phyloP scores from a whole-genome alignment of 2,888 invertebrate genomes.

The Melikaiella ostensackeni region DNA sequence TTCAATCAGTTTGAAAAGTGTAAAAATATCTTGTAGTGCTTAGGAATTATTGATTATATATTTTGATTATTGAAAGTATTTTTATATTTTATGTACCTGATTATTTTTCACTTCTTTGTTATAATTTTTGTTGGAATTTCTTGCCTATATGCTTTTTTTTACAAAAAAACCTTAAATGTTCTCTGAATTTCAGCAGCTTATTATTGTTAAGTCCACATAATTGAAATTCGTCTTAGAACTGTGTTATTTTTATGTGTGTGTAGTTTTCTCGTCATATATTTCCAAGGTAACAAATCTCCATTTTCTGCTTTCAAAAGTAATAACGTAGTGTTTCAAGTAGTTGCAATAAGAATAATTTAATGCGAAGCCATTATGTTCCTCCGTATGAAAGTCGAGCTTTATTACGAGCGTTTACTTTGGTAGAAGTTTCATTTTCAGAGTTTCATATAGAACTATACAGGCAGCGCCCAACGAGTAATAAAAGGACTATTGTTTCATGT shows the following conservation, averaged over 20 bases:
- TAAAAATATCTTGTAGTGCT: no score
- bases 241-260: neutral
- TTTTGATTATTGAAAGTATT: no score
- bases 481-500: slow-evolving; percentile 14
- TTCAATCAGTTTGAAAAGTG: no score
- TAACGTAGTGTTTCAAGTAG: slow-evolving; percentile 36
- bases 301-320: slow-evolving; percentile 28
- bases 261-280: slow-evolving; percentile 22
- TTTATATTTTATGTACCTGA: no score
- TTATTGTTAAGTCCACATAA: neutral
- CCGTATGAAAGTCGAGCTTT: slow-evolving; percentile 34
- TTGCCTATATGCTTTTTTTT: no score
- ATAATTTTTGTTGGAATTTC: no score
- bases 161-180: no score
- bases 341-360: slow-evolving; percentile 37
- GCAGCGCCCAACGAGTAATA: slow-evolving; percentile 16
- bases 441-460: slow-evolving; percentile 18
- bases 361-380: slow-evolving; percentile 28
- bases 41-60: no score
- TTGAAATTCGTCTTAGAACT: neutral
- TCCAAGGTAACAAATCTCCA: slow-evolving; percentile 26
- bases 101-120: no score
- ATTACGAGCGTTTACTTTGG: slow-evolving; percentile 35
- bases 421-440: slow-evolving; percentile 36
- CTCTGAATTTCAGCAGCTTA: no score